A percentile compares a stretch with the other conserved stretches of the same genome.
These are phyloP conservation scores for Ditylenchus weischeri DNA, from an alignment of 2,888 invertebrate species.

Conservation along the genomic window DNA sequence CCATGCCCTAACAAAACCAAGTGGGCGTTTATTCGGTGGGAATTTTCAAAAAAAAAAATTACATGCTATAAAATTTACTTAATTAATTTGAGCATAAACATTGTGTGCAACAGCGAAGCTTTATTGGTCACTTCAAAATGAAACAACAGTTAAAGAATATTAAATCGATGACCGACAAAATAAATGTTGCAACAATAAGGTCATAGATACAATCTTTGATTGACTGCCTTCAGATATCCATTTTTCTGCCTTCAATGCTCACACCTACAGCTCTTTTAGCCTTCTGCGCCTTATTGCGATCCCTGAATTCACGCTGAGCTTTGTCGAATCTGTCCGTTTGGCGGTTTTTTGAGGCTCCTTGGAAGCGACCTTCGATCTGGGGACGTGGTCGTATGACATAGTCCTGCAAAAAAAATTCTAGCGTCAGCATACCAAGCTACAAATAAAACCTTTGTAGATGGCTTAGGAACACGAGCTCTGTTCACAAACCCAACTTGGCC, in stretches of 20 bases:
- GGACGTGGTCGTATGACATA: slow-evolving; percentile 82
- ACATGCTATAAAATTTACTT: too few species aligned
- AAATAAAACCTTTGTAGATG: slow-evolving; percentile 78
- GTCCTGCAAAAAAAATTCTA: slow-evolving; percentile 8
- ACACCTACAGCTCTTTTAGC: slow-evolving; percentile 48
- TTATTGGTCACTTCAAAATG: slow-evolving; percentile 19
- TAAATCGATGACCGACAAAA: too few species aligned
- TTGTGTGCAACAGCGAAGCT: slow-evolving; percentile 71
- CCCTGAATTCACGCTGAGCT: slow-evolving; percentile 52
- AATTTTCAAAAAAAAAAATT: too few species aligned
- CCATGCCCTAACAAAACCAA: too few species aligned
- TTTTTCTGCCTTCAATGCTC: slow-evolving; percentile 50
- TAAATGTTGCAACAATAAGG: not conserved
- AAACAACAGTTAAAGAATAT: not conserved
- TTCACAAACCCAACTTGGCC: slow-evolving; percentile 85
- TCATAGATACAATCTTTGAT: not conserved
- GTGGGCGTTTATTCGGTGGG: too few species aligned
- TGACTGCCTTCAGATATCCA: slow-evolving; percentile 40
- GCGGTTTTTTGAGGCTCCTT: slow-evolving; percentile 21
- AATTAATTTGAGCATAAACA: slow-evolving; percentile 62
- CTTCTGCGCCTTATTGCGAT: slow-evolving; percentile 47
- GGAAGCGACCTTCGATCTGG: slow-evolving; percentile 47
- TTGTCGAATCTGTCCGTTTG: slow-evolving; percentile 38
- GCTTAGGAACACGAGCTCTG: slow-evolving; percentile 87
- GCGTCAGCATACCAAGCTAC: not conserved